Evolutionary conservation across 2,797 vertebrate genomes (phyloP).

Genomic region (Melanotaenia pygmaea): DNA sequence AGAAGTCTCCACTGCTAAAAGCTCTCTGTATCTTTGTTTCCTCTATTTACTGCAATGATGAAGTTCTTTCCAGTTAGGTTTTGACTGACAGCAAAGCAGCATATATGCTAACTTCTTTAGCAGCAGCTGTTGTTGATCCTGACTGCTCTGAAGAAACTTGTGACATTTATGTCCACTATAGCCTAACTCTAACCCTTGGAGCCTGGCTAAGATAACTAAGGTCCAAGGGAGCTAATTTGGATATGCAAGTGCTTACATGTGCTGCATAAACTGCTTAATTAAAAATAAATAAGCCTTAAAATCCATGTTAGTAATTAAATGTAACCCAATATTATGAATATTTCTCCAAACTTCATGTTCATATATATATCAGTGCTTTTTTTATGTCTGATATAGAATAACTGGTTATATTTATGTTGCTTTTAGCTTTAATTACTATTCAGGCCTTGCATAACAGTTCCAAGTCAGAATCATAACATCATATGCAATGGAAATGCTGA

Average conservation of each 20-base stretch:
- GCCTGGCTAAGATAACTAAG: not conserved
- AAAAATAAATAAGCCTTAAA: not conserved
- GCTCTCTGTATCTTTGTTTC: not conserved
- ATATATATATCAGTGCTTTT: not conserved
- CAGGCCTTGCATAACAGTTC: not conserved
- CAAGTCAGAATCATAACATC: not conserved
- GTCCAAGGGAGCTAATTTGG: not conserved
- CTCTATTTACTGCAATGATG: not conserved
- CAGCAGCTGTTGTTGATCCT: slow-evolving; percentile 4
- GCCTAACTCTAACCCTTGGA: not conserved
- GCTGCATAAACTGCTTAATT: not conserved
- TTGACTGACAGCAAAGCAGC: not conserved
- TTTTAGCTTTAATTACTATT: not conserved
- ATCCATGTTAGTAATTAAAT: slow-evolving; percentile 6
- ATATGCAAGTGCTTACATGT: not conserved
- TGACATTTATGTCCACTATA: not conserved
- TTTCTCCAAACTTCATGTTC: not conserved
- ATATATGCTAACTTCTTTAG: not conserved
- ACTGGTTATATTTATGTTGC: not conserved
- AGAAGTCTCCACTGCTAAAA: not conserved
- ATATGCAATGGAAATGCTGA: not conserved
- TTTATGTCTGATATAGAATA: not conserved
- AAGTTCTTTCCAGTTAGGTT: not conserved
- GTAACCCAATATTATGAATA: not conserved
- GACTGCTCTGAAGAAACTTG: not conserved